These are phyloP conservation scores for Parotocinclus haroldoi DNA, from an alignment of 2,797 vertebrate genomes.

Conservation along the genomic window DNA sequence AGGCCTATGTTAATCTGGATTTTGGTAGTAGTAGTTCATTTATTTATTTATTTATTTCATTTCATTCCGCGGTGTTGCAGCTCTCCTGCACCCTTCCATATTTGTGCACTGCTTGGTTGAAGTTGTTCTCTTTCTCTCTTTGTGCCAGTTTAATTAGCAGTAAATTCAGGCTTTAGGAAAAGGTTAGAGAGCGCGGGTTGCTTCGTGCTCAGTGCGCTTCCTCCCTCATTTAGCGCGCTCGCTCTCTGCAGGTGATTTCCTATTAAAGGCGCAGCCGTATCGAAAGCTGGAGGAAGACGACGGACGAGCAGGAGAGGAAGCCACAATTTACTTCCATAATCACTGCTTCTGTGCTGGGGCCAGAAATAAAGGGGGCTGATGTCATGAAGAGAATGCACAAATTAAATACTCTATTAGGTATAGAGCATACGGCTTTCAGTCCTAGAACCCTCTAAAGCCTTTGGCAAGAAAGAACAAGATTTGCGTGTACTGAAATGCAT, in stretches of 20 bases:
- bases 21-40: not conserved
- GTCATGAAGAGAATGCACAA: slow-evolving; percentile 27
- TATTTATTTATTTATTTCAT: not conserved
- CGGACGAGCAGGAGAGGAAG: slow-evolving; percentile 15
- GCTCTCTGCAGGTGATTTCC: slow-evolving; percentile 58
- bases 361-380: slow-evolving; percentile 13
- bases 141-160: slow-evolving; percentile 54
- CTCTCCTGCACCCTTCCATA: not conserved
- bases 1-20: not conserved
- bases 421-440: not conserved
- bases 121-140: slow-evolving; percentile 50
- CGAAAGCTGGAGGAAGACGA: slow-evolving; percentile 19
- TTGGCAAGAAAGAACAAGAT: not conserved
- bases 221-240: slow-evolving; percentile 50
- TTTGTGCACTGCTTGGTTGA: slow-evolving; percentile 41
- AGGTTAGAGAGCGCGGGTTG: slow-evolving; percentile 58
- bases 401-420: slow-evolving; percentile 22
- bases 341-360: slow-evolving; percentile 29
- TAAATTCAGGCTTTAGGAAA: slow-evolving; percentile 52
- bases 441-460: not conserved
- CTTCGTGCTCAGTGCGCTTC: slow-evolving; percentile 50
- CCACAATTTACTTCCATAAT: slow-evolving; percentile 41
- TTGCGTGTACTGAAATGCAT: no score
- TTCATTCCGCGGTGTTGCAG: not conserved
- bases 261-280: slow-evolving; percentile 47